Conservation (phyloP, 2,113 vertebrate genomes). For the Madoqua kirkii region DNA sequence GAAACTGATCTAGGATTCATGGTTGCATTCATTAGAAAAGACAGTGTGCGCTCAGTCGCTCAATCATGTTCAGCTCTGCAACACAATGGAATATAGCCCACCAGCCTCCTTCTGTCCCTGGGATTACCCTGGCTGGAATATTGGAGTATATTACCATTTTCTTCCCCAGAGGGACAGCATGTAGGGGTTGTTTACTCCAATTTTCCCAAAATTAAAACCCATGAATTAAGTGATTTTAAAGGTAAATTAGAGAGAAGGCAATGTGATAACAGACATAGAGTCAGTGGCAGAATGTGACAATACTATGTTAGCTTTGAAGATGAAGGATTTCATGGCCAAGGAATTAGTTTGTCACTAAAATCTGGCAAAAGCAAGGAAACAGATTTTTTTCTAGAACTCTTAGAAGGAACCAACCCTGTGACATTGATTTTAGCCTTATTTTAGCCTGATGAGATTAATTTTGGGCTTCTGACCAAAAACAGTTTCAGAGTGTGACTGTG, state of each 20-base stretch:
- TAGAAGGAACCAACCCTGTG: not conserved
- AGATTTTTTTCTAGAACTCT: not conserved
- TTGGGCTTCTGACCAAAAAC: not conserved
- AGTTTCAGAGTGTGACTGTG: not conserved
- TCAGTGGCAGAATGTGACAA: not conserved
- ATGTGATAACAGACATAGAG: not conserved
- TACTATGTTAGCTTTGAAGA: not conserved
- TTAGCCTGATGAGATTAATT: not conserved
- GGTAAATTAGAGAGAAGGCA: not conserved
- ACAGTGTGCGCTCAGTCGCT: fast-evolving
- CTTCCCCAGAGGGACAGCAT: not conserved
- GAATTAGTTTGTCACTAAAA: not conserved
- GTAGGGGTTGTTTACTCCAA: not conserved
- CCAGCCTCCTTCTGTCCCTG: not conserved
- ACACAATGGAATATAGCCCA: not conserved
- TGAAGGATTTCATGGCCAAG: not conserved
- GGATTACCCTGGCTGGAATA: not conserved
- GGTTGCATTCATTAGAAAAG: not conserved
- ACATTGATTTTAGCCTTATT: not conserved
- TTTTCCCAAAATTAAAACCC: not conserved
- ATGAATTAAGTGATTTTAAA: not conserved
- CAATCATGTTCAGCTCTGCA: not conserved
- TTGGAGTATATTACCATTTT: not conserved
- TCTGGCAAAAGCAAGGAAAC: not conserved
- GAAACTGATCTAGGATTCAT: not conserved